Evolutionary conservation across 2,888 invertebrate species (phyloP).

Genomic region (Idaea dimidiata): DNA sequence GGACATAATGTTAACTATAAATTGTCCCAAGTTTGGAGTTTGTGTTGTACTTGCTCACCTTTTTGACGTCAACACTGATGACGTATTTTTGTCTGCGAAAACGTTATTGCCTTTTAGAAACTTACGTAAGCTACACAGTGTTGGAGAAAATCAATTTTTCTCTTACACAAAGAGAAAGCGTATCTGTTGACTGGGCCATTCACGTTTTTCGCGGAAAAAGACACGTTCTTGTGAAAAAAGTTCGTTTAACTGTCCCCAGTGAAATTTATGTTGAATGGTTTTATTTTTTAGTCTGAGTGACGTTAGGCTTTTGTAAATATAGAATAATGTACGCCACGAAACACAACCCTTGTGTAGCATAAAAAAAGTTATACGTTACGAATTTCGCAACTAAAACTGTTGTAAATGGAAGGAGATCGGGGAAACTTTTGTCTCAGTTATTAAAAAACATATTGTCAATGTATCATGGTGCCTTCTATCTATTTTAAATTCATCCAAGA

Average conservation of each 20-base stretch:
- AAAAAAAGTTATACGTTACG: no score
- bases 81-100: not conserved
- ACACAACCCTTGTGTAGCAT: no score
- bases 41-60: not conserved
- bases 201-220: not conserved
- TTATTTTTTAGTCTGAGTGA: not conserved
- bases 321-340: not conserved
- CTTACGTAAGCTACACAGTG: not conserved
- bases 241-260: not conserved
- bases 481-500: no score
- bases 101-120: not conserved
- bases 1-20: not conserved
- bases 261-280: not conserved
- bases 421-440: no score
- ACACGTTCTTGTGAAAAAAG: no score
- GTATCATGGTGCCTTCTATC: no score
- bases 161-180: no score
- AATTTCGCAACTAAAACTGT: no score
- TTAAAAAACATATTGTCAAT: no score
- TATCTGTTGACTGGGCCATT: not conserved
- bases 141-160: no score
- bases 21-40: not conserved
- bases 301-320: not conserved
- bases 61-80: not conserved
- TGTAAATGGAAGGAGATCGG: no score